Base-by-base conservation (phyloP, 2,113 vertebrate genomes). In the Columbina picui region DNA sequence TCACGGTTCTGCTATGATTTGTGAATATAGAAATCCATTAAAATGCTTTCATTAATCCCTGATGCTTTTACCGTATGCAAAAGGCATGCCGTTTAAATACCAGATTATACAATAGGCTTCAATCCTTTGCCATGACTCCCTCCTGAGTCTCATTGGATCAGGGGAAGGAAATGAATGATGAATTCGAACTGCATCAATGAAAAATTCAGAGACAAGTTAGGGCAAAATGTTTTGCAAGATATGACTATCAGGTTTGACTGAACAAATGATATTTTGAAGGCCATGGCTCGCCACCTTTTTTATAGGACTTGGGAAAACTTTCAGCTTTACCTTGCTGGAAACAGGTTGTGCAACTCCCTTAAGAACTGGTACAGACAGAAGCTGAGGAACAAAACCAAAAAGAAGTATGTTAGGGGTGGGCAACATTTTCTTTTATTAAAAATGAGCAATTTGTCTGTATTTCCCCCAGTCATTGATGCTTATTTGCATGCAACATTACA, bases 11-110 rank as follows among this genome's bases (percentile, higher is more conserved):
- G 94, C 78, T 77, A 74, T 77, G 90, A 96, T 50, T 78, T 64
- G 67, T 67, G 25, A 92, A 74, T 34, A 80, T 2, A 70, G 57
- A 92, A 94, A 29, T 87, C 90, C 87, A 68, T 79, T 91, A 10
- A 52, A 96, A 84, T 65, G 55, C 38, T 95, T 81, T 95, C 80
- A 76, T 78, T 94, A 94, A 93, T 96, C 86, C 91, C 91, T 32
- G 52, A 90, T 86, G 89, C 85, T 97, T 96, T 86, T 88, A 75
- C 25, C 91, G 78, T 91, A 82, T 75, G 56, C 89, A 94, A 90
- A 92, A 96, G 64, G 52, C 84, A 95, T 5, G 34, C 84, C 87
- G 90, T 70, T 84, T 90, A 95, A 94, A 91, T 78, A 90, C 68
- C 1, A 1, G 91, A 70, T 78, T 78, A 39, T 52, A 79, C 69